These are phyloP conservation scores for Entomobrya multifasciata DNA, from an alignment of 2,888 invertebrate genomes.

Conservation along the genomic window DNA sequence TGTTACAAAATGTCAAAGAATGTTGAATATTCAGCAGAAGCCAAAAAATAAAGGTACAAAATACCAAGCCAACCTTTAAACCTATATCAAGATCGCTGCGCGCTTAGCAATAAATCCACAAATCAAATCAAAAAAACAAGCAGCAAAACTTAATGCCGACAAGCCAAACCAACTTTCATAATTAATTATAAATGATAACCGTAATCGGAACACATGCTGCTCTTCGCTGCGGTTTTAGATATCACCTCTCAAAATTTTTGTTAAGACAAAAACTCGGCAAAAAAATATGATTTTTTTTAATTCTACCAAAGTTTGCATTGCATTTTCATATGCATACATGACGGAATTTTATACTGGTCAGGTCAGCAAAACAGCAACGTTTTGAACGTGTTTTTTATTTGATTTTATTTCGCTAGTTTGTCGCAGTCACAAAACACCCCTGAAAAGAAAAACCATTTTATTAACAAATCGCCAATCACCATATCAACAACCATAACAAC, in stretches of 20 bases:
- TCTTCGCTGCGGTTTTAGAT: slow-evolving; percentile 13
- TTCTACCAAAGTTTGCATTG: too few relatives aligned
- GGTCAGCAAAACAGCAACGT: neutral
- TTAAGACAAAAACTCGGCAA: slow-evolving; percentile 19
- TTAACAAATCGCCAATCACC: slow-evolving; percentile 17
- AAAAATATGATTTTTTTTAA: neutral
- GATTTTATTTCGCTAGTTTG: neutral
- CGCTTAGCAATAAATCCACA: slow-evolving; percentile 26
- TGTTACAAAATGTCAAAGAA: slow-evolving; percentile 5
- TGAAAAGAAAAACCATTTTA: slow-evolving; percentile 6
- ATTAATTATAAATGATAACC: slow-evolving; percentile 60
- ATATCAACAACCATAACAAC: slow-evolving; percentile 25
- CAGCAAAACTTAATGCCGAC: slow-evolving; percentile 32
- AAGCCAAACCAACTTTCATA: slow-evolving; percentile 41
- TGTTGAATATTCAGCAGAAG: neutral
- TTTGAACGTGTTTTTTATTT: slow-evolving; percentile 4
- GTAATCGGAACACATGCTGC: slow-evolving; percentile 58
- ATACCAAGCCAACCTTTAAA: slow-evolving; percentile 6
- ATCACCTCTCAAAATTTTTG: slow-evolving; percentile 32
- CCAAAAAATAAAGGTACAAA: neutral
- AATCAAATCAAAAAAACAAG: slow-evolving; percentile 18
- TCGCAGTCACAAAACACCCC: slow-evolving; percentile 2
- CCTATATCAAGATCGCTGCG: neutral
- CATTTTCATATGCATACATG: too few relatives aligned
- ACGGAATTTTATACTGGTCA: slow-evolving; percentile 1